Evolutionary conservation across 2,113 vertebrate species (phyloP).

Genomic region (Chaenogobius annularis): DNA sequence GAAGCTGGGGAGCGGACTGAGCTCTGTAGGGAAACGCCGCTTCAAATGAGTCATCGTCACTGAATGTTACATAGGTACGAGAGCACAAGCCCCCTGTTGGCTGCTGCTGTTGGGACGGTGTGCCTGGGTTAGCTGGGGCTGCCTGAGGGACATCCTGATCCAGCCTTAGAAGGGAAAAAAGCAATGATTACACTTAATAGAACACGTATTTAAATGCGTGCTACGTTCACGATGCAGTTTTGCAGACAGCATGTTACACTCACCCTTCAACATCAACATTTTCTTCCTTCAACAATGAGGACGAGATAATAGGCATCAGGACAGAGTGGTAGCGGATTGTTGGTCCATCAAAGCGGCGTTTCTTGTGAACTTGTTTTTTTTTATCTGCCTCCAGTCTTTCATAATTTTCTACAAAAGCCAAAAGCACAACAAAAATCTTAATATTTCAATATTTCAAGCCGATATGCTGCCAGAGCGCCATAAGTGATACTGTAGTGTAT

Average conservation of each 20-base stretch:
- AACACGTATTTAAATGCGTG: not conserved
- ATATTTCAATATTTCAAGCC: too few relatives aligned
- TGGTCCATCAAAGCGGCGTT: slow-evolving; percentile 86
- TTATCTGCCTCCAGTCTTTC: slow-evolving; percentile 94
- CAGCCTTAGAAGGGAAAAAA: slow-evolving; percentile 71
- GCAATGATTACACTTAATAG: not conserved
- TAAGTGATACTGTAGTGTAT: not conserved
- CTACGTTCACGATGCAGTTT: not conserved
- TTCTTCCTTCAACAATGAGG: slow-evolving; percentile 85
- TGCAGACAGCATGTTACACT: slow-evolving; percentile 3
- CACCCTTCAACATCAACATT: slow-evolving; percentile 95
- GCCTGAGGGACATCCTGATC: slow-evolving; percentile 80
- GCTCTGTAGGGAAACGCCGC: slow-evolving; percentile 73
- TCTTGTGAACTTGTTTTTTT: slow-evolving; percentile 97
- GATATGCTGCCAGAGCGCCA: not conserved
- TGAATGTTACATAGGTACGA: slow-evolving; percentile 92
- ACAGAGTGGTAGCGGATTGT: slow-evolving; percentile 90
- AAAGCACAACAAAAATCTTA: slow-evolving; percentile 10
- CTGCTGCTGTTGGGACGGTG: slow-evolving; percentile 63
- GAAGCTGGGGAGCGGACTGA: slow-evolving; percentile 68
- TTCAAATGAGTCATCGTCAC: slow-evolving; percentile 87
- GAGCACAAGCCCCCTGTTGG: slow-evolving; percentile 79
- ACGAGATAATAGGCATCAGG: slow-evolving; percentile 87
- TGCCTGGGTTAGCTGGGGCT: slow-evolving; percentile 34
- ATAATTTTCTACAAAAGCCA: slow-evolving; percentile 86